phyloP scores from a whole-genome alignment of 2,797 vertebrate genomes.

The Enteromius trimaculatus region DNA sequence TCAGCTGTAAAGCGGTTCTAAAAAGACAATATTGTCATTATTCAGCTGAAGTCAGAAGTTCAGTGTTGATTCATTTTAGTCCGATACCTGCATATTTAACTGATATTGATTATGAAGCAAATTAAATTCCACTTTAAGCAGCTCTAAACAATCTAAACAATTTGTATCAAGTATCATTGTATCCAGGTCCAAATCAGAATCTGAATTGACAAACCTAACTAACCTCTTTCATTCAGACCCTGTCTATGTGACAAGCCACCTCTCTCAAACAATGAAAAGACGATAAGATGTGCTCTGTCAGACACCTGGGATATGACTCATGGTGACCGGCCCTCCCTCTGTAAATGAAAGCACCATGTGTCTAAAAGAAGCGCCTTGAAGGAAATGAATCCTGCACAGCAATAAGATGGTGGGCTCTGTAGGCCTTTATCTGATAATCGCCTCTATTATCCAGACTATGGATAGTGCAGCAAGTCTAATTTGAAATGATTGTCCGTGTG shows the following conservation, averaged over 20 bases:
- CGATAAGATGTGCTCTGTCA: slow-evolving; percentile 16
- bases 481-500: slow-evolving; percentile 71
- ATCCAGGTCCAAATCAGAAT: not conserved
- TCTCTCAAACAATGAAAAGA: slow-evolving; percentile 24
- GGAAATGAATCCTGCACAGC: slow-evolving; percentile 3
- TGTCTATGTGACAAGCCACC: not conserved
- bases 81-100: too few species aligned
- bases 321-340: slow-evolving; percentile 6
- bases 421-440: slow-evolving; percentile 10
- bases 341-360: slow-evolving; percentile 1
- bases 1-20: not conserved
- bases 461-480: slow-evolving; percentile 65
- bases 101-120: too few species aligned
- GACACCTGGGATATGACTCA: slow-evolving; percentile 53
- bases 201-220: not conserved
- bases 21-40: not conserved
- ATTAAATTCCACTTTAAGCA: not conserved
- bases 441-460: slow-evolving; percentile 56
- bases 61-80: too few species aligned
- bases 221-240: not conserved
- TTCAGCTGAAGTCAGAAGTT: not conserved
- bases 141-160: not conserved
- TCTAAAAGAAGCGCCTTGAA: slow-evolving; percentile 26
- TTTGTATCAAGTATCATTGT: not conserved
- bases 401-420: not conserved